Evolutionary conservation across 53 echinoderm and acorn worm genomes (phyloP), one percentile per base, ranked within the genome.

Genomic region (Actinopyga echinites): DNA sequence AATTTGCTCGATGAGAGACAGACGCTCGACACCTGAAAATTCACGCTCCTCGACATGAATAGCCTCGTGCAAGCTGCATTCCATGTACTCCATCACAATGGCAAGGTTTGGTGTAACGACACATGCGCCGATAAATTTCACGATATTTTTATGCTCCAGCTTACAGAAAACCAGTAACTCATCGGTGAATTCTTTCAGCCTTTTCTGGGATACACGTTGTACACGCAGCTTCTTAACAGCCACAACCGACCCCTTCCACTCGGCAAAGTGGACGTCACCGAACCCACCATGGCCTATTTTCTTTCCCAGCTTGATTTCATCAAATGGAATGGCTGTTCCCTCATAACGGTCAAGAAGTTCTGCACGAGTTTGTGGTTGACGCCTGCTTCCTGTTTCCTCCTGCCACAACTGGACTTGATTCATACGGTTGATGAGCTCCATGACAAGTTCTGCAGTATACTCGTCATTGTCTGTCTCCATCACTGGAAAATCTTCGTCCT

Each of bases 271-370:
- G 13, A 89, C 89, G 17, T 89, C 89, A 32, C 89, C 89, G 71
- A 89, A 89, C n/a, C 85, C 81, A 20, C 89, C 89, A 8, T 89
- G 81, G 2, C 89, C 89, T n/a, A 89, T 89, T 55, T 86, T 89
- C 31, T 74, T 6, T 42, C 57, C 23, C 33, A 89, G 73, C 30
- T 86, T 28, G 8, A 89, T 78, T 53, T 89, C 85, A 21, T 80
- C 60, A 35, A 68, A 85, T 42, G 29, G 65, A 43, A 85, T 80
- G 53, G 58, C 40, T 42, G 69, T 59, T 13, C 85, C 85, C 35
- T 89, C 89, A 60, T 85, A 85, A 42, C 84, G 75, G 36, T 79
- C 58, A 4, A 30, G 52, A 11, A 38, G 29, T 21, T 64, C 26
- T 0, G 34, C 36, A 31, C 77, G 64, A 17, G 40, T 45, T 32